phyloP scores from a whole-genome alignment of 2,113 vertebrate genomes.

The Sander vitreus region DNA sequence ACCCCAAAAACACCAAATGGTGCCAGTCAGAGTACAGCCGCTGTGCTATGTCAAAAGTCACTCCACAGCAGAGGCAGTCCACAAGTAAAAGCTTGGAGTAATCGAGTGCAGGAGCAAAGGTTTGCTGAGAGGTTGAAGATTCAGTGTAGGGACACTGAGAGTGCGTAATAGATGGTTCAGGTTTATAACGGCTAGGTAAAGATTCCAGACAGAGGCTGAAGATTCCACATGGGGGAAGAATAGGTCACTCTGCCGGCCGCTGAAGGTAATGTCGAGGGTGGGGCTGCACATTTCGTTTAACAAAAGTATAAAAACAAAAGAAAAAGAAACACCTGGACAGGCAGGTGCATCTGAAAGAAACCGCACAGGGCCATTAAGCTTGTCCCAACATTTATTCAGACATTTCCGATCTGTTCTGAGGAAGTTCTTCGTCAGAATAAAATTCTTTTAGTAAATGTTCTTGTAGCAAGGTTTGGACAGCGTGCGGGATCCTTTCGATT shows the following conservation, averaged over 20 bases:
- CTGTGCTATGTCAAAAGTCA: conserved; percentile 44
- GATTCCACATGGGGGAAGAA: conserved; percentile 40
- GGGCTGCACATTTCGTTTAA: conserved; percentile 34
- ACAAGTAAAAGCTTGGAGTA: conserved; percentile 28
- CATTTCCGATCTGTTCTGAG: conserved; percentile 43
- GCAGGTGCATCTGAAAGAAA: conserved; percentile 24
- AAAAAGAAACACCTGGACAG: not conserved
- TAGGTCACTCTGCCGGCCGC: conserved; percentile 38
- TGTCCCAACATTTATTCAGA: conserved; percentile 17
- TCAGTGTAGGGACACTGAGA: conserved; percentile 27
- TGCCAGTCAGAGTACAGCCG: conserved; percentile 10
- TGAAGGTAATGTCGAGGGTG: conserved; percentile 4
- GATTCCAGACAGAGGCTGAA: conserved; percentile 30
- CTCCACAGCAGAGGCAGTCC: conserved; percentile 55
- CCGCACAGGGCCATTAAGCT: conserved; percentile 12
- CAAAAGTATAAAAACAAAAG: conserved; percentile 10
- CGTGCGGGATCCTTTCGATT: conserved; percentile 23
- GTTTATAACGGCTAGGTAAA: conserved; percentile 15
- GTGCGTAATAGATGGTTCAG: conserved; percentile 12
- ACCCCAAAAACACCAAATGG: conserved; percentile 12
- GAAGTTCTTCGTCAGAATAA: conserved; percentile 40
- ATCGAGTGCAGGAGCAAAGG: conserved; percentile 40
- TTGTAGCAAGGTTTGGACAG: conserved; percentile 15
- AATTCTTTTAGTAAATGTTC: conserved; percentile 42
- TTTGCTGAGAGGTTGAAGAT: conserved; percentile 34